Evolutionary conservation across 2,888 invertebrate species (phyloP).

Genomic region (Mesopsocus fuscifrons): DNA sequence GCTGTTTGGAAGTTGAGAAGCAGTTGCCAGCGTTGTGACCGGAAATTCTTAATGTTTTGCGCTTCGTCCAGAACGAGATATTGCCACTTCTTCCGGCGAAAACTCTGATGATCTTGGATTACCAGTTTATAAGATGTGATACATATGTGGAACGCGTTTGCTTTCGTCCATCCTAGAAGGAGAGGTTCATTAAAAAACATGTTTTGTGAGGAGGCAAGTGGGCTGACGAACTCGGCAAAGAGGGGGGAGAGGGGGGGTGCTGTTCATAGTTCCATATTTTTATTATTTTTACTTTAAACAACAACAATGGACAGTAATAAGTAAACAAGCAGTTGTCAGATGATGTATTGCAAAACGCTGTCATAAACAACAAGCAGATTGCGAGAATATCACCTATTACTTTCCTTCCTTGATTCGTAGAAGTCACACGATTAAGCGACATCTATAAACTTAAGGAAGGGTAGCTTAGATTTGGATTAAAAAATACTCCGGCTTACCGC

Average conservation of each 20-base stretch:
- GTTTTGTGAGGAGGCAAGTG: no score
- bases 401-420: constrained; percentile 5
- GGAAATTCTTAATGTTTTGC: constrained; percentile 99
- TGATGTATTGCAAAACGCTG: no score
- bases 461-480: background rate
- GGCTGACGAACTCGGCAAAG: background rate
- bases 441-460: constrained; percentile 2
- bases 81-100: constrained; percentile 94
- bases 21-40: constrained; percentile 96
- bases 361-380: no score
- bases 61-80: constrained; percentile 96
- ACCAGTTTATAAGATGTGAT: constrained; percentile 96
- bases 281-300: no score
- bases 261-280: no score
- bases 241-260: no score
- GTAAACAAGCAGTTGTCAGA: no score
- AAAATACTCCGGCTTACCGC: constrained; percentile 25
- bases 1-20: constrained; percentile 86
- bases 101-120: constrained; percentile 95
- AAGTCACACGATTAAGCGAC: background rate
- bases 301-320: no score
- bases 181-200: constrained; percentile 11
- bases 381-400: background rate
- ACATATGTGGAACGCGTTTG: constrained; percentile 95
- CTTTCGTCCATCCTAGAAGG: constrained; percentile 75